Percentiles rank a stretch among this genome's conserved stretches.
Evolutionary conservation across 2,888 invertebrate genomes (phyloP).

Genomic region (Ametastegia equiseti): DNA sequence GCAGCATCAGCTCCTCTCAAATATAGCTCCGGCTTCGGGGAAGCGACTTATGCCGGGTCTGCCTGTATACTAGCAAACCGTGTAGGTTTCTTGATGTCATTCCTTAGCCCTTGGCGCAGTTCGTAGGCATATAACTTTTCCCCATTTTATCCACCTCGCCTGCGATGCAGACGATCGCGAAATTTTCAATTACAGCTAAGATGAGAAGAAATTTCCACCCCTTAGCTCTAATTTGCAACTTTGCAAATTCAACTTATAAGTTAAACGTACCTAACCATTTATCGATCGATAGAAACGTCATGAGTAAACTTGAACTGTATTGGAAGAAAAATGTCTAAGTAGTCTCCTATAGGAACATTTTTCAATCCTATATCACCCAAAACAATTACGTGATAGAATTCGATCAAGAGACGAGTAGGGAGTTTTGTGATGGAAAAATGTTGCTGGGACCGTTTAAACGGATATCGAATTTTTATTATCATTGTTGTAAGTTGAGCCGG

Average conservation of each 20-base stretch:
- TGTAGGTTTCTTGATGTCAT: background rate
- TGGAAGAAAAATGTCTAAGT: too few relatives aligned
- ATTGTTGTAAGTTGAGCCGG: background rate
- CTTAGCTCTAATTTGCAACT: background rate
- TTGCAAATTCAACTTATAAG: background rate
- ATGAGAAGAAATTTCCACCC: background rate
- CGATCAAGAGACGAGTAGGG: too few relatives aligned
- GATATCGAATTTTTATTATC: background rate
- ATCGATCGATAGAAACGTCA: too few relatives aligned
- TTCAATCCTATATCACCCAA: too few relatives aligned
- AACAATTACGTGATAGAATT: too few relatives aligned
- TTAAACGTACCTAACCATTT: background rate
- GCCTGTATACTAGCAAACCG: background rate
- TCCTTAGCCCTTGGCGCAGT: background rate
- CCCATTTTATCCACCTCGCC: background rate
- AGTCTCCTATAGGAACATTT: too few relatives aligned
- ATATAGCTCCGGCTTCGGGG: background rate
- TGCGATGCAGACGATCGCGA: background rate
- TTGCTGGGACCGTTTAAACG: background rate
- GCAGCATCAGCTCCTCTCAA: conserved; percentile 15
- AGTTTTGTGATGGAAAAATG: background rate
- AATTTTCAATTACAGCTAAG: background rate
- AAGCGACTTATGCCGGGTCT: background rate
- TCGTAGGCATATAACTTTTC: background rate
- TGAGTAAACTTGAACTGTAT: too few relatives aligned